Evolutionary conservation across 2,797 vertebrate species (phyloP), one percentile per base, ranked within the genome.

Genomic region (Champsocephalus esox): DNA sequence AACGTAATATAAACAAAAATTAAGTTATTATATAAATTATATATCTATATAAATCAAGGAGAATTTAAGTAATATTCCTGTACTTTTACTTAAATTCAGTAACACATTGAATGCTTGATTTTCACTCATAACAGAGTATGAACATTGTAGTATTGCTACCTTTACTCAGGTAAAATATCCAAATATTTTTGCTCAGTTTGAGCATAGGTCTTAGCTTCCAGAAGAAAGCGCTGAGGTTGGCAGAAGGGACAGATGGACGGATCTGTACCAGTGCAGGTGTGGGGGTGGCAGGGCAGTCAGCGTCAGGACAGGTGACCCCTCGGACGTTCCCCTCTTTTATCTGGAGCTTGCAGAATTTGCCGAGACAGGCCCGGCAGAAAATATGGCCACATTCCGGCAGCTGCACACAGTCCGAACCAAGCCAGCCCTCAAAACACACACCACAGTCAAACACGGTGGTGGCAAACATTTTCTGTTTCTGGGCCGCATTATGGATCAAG

Each of bases 251-350:
- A 49, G 32, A 63, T 19, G 41, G 12, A 46, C 0, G 1, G 46
- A 11, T 63, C 24, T 10, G 49, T 77, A 98, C 97, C 96, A 97
- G 96, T 73, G 95, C 92, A 73, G 96, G 97, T 24, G 95, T 96
- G 5, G 96, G 96, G 10, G 93, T 89, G 4, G 94, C 95, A 66
- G 88, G 43, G 76, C 97, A 98, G 77, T 94, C 89, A 8, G 92
- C 91, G 73, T 96, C 94, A 5, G 95, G 96, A 73, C 97, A 98
- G 83, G 93, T 94, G 87, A 97, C 95, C 5, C 91, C 93, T 4
- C 69, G 92, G 51, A 97, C 93, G 60, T 96, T 95, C 0, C 97
- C 97, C 0, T 97, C 96, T 75, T 83, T 93, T 86, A 98, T 98
- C 87, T 94, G 96, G 66, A 96, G 91, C 82, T 93, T 94, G 81